Evolutionary conservation across 2,888 invertebrate genomes (phyloP).

Genomic region (Leptothorax acervorum): DNA sequence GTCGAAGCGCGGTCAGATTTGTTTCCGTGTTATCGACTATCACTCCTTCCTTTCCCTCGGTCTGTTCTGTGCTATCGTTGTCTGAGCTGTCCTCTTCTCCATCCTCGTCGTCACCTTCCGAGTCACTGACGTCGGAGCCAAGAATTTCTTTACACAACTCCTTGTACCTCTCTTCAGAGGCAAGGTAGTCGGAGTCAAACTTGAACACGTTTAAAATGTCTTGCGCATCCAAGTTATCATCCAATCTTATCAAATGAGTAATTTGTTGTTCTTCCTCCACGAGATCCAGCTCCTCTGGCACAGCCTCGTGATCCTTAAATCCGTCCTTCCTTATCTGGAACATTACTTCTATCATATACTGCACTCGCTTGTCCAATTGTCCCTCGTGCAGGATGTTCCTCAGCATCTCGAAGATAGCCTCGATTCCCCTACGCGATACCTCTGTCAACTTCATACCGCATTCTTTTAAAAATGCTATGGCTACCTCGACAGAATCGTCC

Average conservation of each 20-base stretch:
- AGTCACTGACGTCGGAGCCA: constrained; percentile 89
- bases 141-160: constrained; percentile 95
- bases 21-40: too few relatives aligned
- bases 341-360: constrained; percentile 98
- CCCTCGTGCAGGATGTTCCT: constrained; percentile 98
- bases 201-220: constrained; percentile 98
- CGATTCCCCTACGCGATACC: constrained; percentile 89
- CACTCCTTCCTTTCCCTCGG: too few relatives aligned
- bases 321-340: constrained; percentile 98
- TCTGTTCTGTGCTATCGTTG: too few relatives aligned
- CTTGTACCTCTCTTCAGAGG: constrained; percentile 98
- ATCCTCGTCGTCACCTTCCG: constrained; percentile 87
- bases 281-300: constrained; percentile 95
- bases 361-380: constrained; percentile 95
- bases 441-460: constrained; percentile 98
- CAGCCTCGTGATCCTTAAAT: constrained; percentile 96
- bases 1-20: constrained; percentile 94
- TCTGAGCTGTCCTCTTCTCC: constrained; percentile 83
- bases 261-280: constrained; percentile 99
- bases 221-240: constrained; percentile 94
- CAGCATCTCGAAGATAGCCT: constrained; percentile 98
- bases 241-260: constrained; percentile 96
- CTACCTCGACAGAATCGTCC: constrained; percentile 99
- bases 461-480: constrained; percentile 98
- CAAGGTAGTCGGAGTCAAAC: constrained; percentile 96